Base-by-base conservation (phyloP, 2,888 invertebrate genomes). In the Podotricha telesiphe region DNA sequence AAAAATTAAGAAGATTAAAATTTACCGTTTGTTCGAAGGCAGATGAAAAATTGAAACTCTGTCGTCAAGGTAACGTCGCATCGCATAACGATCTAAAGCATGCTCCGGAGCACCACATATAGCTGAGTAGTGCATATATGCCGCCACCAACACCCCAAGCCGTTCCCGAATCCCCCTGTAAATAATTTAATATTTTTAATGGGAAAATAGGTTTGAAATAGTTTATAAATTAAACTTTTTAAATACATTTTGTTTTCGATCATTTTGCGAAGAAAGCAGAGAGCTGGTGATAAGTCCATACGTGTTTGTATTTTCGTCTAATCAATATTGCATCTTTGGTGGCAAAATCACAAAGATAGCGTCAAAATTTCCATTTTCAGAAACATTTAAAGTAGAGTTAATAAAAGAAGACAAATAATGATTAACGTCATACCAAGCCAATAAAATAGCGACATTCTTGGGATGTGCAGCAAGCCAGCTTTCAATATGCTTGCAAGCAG, bases 71-170 rank as follows among this genome's bases (percentile, higher is more conserved):
- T 97, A 98, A 79, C 96, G 94, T 80, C 97, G 95, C 98, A 98
- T 98, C 59, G 98, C 97, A 90, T 97, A 98, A 82, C 98, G 94
- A 92, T 98, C 98, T 79, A 98, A 94, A 11, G 98, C 97, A 84
- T 96, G 96, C 83, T 96, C 96, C 3, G 94, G 94, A 56, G 92
- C 94, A n/a, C 97, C 97, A 89, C 98, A 98, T 81, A 98, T 98
- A 82, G 96, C 97, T 76, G 97, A 97, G 93, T 98, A 98, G 91
- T 98, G 97, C 96, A 98, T 97, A 91, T 98, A 98, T 15, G 98
- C 97, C 22, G 98, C 97, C 73, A 98, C 96, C 74, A 98, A 95
- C 64, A 98, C 96, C 56, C 98, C 98, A 42, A 97, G 94, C 68
- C 98, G 94, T 81, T 97, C 97, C 79, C 96, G 95, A 82, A 96